Base-by-base conservation (phyloP, 2,113 vertebrate species). In the Poecile atricapillus region DNA sequence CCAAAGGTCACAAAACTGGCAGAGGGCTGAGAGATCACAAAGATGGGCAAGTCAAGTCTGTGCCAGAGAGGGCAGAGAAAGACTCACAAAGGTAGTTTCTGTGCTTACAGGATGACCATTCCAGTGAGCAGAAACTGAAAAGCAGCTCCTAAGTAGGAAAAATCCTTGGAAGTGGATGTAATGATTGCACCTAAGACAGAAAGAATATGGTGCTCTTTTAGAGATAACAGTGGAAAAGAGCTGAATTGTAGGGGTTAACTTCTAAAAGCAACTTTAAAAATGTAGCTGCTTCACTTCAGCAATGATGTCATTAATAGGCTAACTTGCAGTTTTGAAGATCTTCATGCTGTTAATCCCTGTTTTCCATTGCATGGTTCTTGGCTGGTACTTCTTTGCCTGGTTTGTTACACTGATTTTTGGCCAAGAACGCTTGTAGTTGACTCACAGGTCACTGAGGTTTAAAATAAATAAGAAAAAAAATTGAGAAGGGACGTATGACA, bases 391-490 rank as follows among this genome's bases (percentile, higher is more conserved):
- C 82, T 95, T 88, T 96, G 80, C 88, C 80, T 43, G 70, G 90
- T 91, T 95, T 55, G 44, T 92, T 94, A 62, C 67, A 81, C 24
- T 79, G 85, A 64, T 60, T 28, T 78, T 37, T 77, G 80, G 95
- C 92, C 90, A 96, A 88, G 91, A 89, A 95, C 87, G 92, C 83
- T 77, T 84, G 81, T 70, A 74, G 92, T 74, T 98, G 97, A 97
- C 78, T 97, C 96, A 96, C 76, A 87, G 96, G 92, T 97, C 95
- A 95, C 33, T 76, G 68, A 65, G 67, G 79, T 96, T 97, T 97
- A 83, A 95, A 97, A 92, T 53, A 96, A 97, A 96, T 58, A 93
- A 93, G 27, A 30, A 70, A 33, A 80, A 80, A 43, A 70, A 33
- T 2, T 19, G 67, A 83, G 85, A 91, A 68, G 78, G 91, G 85